These are phyloP conservation scores for Lepus americanus DNA, from an alignment of 2,113 vertebrate species.

Conservation along the genomic window DNA sequence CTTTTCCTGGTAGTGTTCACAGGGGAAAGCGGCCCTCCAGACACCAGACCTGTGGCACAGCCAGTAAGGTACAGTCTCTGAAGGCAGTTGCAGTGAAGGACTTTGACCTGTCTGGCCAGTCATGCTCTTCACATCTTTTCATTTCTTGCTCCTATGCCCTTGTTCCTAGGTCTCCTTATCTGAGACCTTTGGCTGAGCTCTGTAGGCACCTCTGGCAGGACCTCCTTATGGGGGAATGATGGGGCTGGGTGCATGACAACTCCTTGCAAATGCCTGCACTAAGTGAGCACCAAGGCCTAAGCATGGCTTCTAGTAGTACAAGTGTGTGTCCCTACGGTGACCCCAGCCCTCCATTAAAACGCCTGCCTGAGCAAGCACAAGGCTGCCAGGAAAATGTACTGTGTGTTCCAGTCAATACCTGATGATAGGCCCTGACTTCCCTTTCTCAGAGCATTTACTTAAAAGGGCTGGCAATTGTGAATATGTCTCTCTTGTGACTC, in stretches of 20 bases:
- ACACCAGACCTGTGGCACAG: background rate
- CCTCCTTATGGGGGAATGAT: background rate
- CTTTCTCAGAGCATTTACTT: constrained; percentile 16
- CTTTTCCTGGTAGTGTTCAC: background rate
- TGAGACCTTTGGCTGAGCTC: background rate
- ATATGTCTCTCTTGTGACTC: background rate
- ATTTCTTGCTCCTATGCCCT: background rate
- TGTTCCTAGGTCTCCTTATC: background rate
- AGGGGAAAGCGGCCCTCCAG: background rate
- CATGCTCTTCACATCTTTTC: background rate
- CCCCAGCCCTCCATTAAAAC: background rate
- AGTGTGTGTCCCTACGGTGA: background rate
- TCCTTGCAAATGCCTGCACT: background rate
- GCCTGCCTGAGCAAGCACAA: background rate
- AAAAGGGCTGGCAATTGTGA: background rate
- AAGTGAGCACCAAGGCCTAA: background rate
- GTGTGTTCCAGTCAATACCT: background rate
- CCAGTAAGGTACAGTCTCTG: background rate
- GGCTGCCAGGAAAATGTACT: background rate
- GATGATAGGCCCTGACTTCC: background rate
- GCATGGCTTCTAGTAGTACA: background rate
- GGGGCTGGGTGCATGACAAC: background rate
- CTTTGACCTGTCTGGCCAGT: background rate
- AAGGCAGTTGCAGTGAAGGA: background rate
- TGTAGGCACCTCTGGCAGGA: background rate